Conservation (phyloP, 2,113 vertebrate genomes). For the Cnemophilus loriae region DNA sequence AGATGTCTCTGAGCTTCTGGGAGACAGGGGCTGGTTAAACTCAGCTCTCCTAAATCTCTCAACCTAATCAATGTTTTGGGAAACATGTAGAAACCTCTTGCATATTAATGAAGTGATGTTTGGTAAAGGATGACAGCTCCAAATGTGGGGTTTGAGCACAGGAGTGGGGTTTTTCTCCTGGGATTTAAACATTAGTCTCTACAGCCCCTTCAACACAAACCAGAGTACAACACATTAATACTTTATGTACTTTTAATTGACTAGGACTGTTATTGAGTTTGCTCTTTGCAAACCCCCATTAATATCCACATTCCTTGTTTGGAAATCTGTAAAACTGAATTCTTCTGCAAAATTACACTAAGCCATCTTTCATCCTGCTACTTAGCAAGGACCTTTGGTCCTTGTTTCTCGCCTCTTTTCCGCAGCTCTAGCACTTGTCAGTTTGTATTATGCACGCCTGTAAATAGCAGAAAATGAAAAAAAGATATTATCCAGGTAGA, state of each 20-base stretch:
- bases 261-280: neutral
- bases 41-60: neutral
- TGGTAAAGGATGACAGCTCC: neutral
- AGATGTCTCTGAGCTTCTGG: neutral
- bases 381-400: conserved; percentile 42
- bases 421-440: conserved; percentile 18
- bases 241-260: neutral
- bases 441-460: neutral
- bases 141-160: neutral
- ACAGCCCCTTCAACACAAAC: neutral
- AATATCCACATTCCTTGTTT: neutral
- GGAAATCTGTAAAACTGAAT: neutral
- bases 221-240: neutral
- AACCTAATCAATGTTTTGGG: neutral
- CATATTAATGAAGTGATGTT: neutral
- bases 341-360: neutral
- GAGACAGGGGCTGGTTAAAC: neutral
- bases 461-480: neutral
- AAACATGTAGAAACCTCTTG: neutral
- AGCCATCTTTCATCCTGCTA: conserved; percentile 14
- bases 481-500: neutral
- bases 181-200: neutral
- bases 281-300: neutral
- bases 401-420: conserved; percentile 9
- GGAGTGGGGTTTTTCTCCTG: neutral